Conservation (phyloP, 2,113 vertebrate genomes). For the Rhegmatorhina hoffmannsi region DNA sequence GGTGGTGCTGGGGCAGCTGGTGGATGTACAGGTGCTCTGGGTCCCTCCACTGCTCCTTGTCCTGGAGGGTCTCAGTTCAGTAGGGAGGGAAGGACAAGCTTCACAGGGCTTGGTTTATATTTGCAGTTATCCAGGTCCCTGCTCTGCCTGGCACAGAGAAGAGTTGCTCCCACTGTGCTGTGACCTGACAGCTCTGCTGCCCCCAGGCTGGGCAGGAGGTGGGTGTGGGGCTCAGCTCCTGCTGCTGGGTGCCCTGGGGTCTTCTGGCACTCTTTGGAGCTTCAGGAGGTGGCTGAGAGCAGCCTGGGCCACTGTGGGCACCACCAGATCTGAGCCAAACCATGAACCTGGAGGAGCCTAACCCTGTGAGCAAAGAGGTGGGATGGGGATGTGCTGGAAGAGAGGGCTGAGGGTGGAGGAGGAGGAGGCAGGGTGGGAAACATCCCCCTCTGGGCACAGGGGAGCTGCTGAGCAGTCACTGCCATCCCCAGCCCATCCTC, state of each 20-base stretch:
- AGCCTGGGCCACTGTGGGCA: background rate
- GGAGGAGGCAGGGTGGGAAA: background rate
- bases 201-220: background rate
- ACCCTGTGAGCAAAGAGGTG: background rate
- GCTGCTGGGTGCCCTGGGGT: background rate
- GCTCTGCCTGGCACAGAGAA: background rate
- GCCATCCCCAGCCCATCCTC: background rate
- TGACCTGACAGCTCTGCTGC: background rate
- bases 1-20: background rate
- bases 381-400: background rate
- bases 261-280: background rate
- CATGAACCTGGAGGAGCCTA: background rate
- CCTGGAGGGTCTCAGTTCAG: background rate
- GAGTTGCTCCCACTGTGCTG: background rate
- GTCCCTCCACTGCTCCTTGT: background rate
- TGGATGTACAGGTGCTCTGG: rapidly evolving
- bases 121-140: background rate
- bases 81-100: background rate
- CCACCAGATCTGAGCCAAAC: background rate
- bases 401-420: background rate
- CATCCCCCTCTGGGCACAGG: background rate
- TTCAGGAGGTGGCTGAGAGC: background rate
- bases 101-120: background rate
- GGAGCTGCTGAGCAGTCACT: background rate
- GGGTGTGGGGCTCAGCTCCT: background rate